Base-by-base conservation (phyloP, 1,140 invertebrate genomes). In the Zophobas atratus region DNA sequence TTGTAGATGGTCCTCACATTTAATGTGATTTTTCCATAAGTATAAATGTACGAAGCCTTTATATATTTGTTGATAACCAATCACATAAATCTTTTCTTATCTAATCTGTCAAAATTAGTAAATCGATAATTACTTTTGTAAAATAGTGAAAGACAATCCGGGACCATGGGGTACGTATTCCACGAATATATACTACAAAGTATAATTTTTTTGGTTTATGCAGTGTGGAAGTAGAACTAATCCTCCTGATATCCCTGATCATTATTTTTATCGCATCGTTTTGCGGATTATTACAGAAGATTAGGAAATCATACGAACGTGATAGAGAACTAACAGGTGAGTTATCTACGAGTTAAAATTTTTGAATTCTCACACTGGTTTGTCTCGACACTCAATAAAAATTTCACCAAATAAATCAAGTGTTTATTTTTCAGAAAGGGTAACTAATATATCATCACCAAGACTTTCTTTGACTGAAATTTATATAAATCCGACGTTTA, bases 131-230 rank as follows among this genome's bases (percentile, higher is more conserved):
- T 4, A 4, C 8, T 73, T 53, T 73, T 43, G 51, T 72, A 72
- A 41, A 67, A 1, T 57, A 34, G 32, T 34, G 55, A 57, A 33
- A 36, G 32, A 67, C 49, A 43, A 32, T 33, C 8, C 1, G 38
- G 33, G n/a, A 55, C 38, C 33, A 73, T 73, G 71, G 55, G 71
- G 71, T 73, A 73, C 39, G 71, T 73, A 73, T 73, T 53, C 2
- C 34, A 57, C 33, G 35, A 67, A 43, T 20, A 43, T 33, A 67
- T 20, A 67, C 1, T 20, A 67, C 1, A 67, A 41, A 67, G 43
- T 20, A 36, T 60, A 36, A 3, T 6, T 2, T 38, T 60, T 34
- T 32, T 8, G 43, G 36, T 67, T 49, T 38, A 72, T 51, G 35
- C 49, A 73, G 71, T 32, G 56, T 73, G 71, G 71, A 41, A 6